phyloP scores from a whole-genome alignment of 1,140 invertebrate genomes.

The Palaemon carinicauda region DNA sequence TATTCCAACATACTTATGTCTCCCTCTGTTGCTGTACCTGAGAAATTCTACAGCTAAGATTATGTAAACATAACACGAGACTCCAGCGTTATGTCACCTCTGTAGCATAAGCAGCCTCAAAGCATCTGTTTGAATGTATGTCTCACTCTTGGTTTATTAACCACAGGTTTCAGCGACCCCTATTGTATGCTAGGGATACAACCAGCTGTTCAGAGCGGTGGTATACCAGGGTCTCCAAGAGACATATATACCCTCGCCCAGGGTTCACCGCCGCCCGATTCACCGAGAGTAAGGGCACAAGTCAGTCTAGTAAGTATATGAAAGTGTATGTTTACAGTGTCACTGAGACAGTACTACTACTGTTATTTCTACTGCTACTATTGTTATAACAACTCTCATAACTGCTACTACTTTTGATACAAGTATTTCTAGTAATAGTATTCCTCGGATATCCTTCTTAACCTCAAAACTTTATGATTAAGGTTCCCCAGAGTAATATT shows the following conservation, averaged over 20 bases:
- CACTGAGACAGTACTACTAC: too few relatives aligned
- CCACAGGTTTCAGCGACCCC: constrained; percentile 90
- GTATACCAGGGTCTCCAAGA: constrained; percentile 45
- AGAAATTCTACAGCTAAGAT: too few relatives aligned
- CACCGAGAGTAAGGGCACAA: constrained; percentile 63
- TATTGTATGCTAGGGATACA: constrained; percentile 97
- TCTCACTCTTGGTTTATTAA: not conserved
- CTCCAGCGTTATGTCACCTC: not conserved
- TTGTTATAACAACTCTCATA: too few relatives aligned
- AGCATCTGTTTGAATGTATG: not conserved
- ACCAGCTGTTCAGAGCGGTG: constrained; percentile 71
- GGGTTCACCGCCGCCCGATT: constrained; percentile 64
- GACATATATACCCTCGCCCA: constrained; percentile 63
- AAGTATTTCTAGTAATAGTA: too few relatives aligned
- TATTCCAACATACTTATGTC: too few relatives aligned
- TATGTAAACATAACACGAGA: too few relatives aligned
- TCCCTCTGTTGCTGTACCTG: too few relatives aligned
- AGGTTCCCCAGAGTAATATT: too few relatives aligned
- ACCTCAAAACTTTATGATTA: too few relatives aligned
- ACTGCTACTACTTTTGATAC: too few relatives aligned
- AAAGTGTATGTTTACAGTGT: not conserved
- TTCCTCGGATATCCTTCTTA: too few relatives aligned
- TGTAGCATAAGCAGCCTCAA: not conserved
- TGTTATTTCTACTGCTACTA: too few relatives aligned
- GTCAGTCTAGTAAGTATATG: constrained; percentile 25